A percentile compares a stretch with the other conserved stretches of the same genome.
Evolutionary conservation across 2,888 invertebrate species (phyloP).

Genomic region (Capitulum mitella): DNA sequence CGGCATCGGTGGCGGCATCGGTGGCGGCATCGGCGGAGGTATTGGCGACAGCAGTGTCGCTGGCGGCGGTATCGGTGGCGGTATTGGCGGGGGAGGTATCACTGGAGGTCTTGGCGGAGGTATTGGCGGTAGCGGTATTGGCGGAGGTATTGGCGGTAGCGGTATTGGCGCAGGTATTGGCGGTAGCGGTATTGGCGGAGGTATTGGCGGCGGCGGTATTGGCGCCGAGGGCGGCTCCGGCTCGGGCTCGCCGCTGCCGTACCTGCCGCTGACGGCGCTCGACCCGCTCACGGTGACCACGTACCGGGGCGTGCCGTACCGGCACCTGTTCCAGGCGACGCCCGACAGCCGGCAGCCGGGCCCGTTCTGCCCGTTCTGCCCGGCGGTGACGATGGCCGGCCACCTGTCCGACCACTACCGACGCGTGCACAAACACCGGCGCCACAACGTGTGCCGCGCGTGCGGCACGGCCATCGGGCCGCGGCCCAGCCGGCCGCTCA

Average conservation of each 20-base stretch:
- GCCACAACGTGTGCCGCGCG: not conserved
- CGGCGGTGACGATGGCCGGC: not conserved
- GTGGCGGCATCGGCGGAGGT: not conserved
- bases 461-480: not conserved
- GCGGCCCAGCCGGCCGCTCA: slow-evolving; percentile 9
- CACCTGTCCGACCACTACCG: slow-evolving; percentile 16
- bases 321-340: not conserved
- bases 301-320: slow-evolving; percentile 2
- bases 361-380: not conserved
- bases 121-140: too few relatives aligned
- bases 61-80: not conserved
- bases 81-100: too few relatives aligned
- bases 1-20: too few relatives aligned
- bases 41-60: not conserved
- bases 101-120: too few relatives aligned
- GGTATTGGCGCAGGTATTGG: too few relatives aligned
- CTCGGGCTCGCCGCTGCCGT: not conserved
- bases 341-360: not conserved
- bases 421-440: not conserved
- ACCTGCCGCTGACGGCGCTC: slow-evolving; percentile 1
- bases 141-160: too few relatives aligned
- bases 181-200: too few relatives aligned
- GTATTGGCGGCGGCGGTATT: too few relatives aligned
- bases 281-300: not conserved
- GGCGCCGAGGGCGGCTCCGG: too few relatives aligned